Evolutionary conservation across 2,888 invertebrate genomes (phyloP).

Genomic region (Cantharis rustica): DNA sequence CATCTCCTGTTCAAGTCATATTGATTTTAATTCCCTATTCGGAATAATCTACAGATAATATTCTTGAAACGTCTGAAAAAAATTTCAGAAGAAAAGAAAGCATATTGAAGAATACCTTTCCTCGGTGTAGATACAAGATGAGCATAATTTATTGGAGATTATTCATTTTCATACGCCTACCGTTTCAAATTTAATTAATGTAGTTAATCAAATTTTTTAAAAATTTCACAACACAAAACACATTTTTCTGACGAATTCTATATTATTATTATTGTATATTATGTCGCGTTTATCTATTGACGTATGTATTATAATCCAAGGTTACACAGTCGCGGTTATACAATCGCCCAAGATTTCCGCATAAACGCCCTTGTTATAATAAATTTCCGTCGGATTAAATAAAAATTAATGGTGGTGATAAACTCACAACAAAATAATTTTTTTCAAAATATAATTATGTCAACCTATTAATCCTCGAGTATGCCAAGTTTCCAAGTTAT

Average conservation of each 20-base stretch:
- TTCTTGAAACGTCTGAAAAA: no score
- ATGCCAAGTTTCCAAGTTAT: background rate
- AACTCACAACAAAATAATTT: background rate
- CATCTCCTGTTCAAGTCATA: no score
- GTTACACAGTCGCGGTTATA: background rate
- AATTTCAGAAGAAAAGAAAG: no score
- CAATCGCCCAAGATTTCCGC: conserved; percentile 10
- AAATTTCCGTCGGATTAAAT: background rate
- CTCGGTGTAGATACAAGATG: no score
- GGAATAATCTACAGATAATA: no score
- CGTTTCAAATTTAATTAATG: background rate
- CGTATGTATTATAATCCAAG: conserved; percentile 1
- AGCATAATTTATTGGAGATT: background rate
- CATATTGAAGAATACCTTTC: no score
- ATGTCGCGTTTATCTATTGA: conserved; percentile 4
- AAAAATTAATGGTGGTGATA: background rate
- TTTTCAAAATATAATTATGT: background rate
- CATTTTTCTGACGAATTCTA: background rate
- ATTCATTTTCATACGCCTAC: background rate
- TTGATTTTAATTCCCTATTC: no score
- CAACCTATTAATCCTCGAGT: background rate
- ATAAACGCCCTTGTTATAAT: conserved; percentile 7
- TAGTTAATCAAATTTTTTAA: background rate
- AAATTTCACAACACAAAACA: background rate
- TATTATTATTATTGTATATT: background rate